phyloP scores from a whole-genome alignment of 2,113 vertebrate genomes.

The Pseudonaja textilis region DNA sequence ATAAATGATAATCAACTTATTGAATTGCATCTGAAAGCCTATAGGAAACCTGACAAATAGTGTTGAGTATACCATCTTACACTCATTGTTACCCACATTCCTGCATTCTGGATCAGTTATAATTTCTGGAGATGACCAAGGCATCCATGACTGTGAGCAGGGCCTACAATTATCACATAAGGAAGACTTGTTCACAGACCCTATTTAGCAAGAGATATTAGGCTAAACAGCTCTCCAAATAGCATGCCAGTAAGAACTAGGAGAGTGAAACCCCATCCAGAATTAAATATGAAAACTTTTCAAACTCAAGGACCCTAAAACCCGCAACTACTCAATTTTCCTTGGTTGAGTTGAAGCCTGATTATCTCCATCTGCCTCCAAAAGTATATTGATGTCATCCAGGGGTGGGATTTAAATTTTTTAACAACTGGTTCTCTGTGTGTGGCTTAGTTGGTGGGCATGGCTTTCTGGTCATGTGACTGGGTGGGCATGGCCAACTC shows the following conservation, averaged over 20 bases:
- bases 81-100: background rate
- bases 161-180: background rate
- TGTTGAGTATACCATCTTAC: background rate
- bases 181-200: background rate
- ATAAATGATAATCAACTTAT: background rate
- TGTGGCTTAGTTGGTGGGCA: no score
- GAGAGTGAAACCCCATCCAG: background rate
- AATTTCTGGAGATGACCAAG: background rate
- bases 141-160: background rate
- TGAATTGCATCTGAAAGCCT: background rate
- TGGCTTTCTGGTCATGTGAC: no score
- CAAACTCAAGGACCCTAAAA: background rate
- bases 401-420: no score
- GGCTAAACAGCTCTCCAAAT: background rate
- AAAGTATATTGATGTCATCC: background rate
- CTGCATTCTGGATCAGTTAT: background rate
- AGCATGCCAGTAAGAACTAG: background rate
- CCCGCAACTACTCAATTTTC: background rate
- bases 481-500: no score
- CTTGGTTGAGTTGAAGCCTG: background rate
- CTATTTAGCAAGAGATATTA: background rate
- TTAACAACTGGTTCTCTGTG: no score
- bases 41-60: background rate
- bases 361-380: background rate
- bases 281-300: background rate